Percentiles rank a stretch among this genome's conserved stretches.
Conservation (phyloP, 1,140 invertebrate species). For the Mamestra configurata region DNA sequence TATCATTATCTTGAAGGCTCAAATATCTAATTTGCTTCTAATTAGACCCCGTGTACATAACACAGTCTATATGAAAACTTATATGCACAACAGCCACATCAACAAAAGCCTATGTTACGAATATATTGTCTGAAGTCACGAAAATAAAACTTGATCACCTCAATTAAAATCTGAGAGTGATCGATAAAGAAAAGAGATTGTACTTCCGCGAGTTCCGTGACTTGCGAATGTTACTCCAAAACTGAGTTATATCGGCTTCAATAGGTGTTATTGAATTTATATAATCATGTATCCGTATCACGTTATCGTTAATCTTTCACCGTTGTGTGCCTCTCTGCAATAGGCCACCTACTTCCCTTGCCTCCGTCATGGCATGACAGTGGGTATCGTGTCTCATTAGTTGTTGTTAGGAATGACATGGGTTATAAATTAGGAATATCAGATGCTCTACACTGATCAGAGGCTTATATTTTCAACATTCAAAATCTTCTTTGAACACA, state of each 20-base stretch:
- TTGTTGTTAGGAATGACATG: not conserved
- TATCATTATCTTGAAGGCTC: slow-evolving; percentile 6
- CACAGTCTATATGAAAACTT: slow-evolving; percentile 5
- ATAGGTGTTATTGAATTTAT: slow-evolving; percentile 38
- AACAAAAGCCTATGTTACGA: not conserved
- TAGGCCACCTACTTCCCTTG: slow-evolving; percentile 4
- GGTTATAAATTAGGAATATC: too few species aligned
- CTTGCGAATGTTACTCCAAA: slow-evolving; percentile 20
- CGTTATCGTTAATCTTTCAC: slow-evolving; percentile 10
- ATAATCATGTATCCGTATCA: slow-evolving; percentile 23
- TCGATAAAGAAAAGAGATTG: slow-evolving; percentile 51
- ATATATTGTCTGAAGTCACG: slow-evolving; percentile 34
- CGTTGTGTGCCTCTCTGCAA: not conserved
- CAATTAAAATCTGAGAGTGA: slow-evolving; percentile 34
- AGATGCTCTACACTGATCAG: too few species aligned
- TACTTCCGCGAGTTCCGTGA: slow-evolving; percentile 44
- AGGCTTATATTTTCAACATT: too few species aligned
- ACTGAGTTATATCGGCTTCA: slow-evolving; percentile 36
- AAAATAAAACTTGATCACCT: slow-evolving; percentile 48
- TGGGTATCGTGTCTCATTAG: not conserved
- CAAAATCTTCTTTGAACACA: too few species aligned
- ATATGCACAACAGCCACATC: not conserved
- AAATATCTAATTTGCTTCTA: slow-evolving; percentile 13
- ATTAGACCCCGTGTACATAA: not conserved
- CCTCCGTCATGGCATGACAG: not conserved